Evolutionary conservation across 2,797 vertebrate species (phyloP), one percentile per base, ranked within the genome.

Genomic region (Periparus ater): DNA sequence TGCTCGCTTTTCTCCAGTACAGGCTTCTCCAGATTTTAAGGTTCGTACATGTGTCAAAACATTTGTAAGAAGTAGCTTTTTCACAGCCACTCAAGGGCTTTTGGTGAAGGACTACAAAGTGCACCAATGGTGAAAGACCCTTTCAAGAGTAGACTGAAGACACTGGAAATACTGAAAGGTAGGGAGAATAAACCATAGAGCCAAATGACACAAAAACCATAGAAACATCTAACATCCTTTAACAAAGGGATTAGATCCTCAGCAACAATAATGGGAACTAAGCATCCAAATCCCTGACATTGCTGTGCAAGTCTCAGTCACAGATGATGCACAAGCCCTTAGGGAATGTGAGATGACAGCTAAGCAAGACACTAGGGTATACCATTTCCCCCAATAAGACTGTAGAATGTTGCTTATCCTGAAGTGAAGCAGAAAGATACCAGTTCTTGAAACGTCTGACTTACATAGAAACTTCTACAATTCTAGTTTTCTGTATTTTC

Each of bases 11-110:
- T 74, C 70, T 90, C 40, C 27, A 62, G 42, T 20, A 68, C 10
- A 74, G 29, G 11, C 32, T 62, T 86, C 72, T 78, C 45, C 42
- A 85, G 32, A 20, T 93, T 89, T 47, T 53, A 53, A 93, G 36
- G 34, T 61, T 34, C 1, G 0, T 18, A 9, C 3, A 3, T 8
- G 17, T 29, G 15, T 32, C 48, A 60, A 26, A 53, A 47, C 0
- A 0, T 77, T 63, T 34, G 8, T n/a, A 74, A 87, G 61, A 76
- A 79, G 40, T 6, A 80, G 58, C 23, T 84, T 68, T 81, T n/a
- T 40, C 3, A 2, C 29, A 80, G 23, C 7, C 36, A 66, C n/a
- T 57, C 53, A 57, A n/a, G 19, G 18, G 21, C 50, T 77, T 85
- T 80, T 34, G 34, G 17, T 45, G 57, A 38, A 73, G n/a, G 50